Evolutionary conservation across 2,888 invertebrate genomes (phyloP).

Genomic region (Lasioglossum calceatum): DNA sequence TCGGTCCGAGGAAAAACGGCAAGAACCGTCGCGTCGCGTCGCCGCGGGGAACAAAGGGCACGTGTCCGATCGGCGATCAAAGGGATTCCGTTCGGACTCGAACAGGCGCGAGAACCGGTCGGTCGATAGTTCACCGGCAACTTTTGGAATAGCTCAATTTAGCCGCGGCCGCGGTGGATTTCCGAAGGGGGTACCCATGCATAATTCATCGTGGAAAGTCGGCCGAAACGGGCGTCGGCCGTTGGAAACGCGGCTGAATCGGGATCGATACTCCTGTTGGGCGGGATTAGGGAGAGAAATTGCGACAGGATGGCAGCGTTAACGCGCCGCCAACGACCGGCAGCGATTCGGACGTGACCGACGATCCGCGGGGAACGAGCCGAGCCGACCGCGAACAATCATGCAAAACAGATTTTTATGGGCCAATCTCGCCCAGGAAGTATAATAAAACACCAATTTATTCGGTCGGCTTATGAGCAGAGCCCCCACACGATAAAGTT

Average conservation of each 20-base stretch:
- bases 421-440: constrained; percentile 6
- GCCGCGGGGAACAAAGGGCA: constrained; percentile 21
- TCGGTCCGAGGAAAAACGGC: constrained; percentile 5
- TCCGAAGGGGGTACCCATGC: constrained; percentile 30
- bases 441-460: not conserved
- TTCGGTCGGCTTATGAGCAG: not conserved
- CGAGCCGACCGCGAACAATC: not conserved
- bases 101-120: not conserved
- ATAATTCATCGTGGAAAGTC: constrained; percentile 53
- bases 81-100: constrained; percentile 25
- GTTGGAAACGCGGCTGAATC: constrained; percentile 14
- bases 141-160: constrained; percentile 52
- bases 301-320: constrained; percentile 35
- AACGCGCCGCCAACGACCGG: constrained; percentile 11
- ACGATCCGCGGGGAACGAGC: not conserved
- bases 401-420: constrained; percentile 14
- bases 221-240: constrained; percentile 36
- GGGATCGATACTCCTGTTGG: constrained; percentile 38
- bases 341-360: not conserved
- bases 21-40: not conserved
- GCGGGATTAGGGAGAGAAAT: constrained; percentile 42
- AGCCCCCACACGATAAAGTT: not conserved
- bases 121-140: constrained; percentile 40
- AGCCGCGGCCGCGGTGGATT: constrained; percentile 36
- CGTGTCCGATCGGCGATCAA: constrained; percentile 32